Evolutionary conservation across 2,113 vertebrate species (phyloP), one percentile per base, ranked within the genome.

Genomic region (Perca fluviatilis): DNA sequence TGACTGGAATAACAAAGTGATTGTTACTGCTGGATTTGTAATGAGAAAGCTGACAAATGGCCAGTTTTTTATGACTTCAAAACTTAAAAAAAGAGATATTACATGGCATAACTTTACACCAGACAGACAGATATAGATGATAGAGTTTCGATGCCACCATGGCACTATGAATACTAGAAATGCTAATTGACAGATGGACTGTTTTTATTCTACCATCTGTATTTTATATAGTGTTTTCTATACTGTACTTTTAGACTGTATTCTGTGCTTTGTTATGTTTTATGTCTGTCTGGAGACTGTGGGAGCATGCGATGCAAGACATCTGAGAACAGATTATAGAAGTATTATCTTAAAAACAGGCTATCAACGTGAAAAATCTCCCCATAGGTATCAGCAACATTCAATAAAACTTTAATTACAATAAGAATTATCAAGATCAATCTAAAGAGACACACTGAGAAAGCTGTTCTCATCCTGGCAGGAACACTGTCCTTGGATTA

Each of bases 401-500:
- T 30, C 5, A 58, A 53, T 76, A 25, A 47, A 65, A 50, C 3
- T 23, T 2, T 56, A 53, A 61, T 47, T 25, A 43, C 14, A 30
- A 62, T 15, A 36, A 74, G 7, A 14, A 40, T 30, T 0, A 83
- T 68, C 33, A 43, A 21, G 30, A 16, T 79, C 23, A 23, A 2
- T 47, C 53, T 33, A 6, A 27, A 13, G 23, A 27, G 56, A n/a
- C 21, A 12, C 60, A 54, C 0, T 5, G 53, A 70, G 75, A 53
- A 4, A 21, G 21, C 60, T 60, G 62, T 66, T 56, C 58, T 66
- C 40, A 19, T 2, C 19, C n/a, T 10, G 19, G 0, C 58, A 60
- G 23, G 21, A 15, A 19, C 25, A 33, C 9, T 12, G 36, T n/a
- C 69, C 78, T 75, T 82, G 74, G 50, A 80, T 80, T 74, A 62